Evolutionary conservation across 2,113 vertebrate species (phyloP).

Genomic region (Psephotus haematonotus): DNA sequence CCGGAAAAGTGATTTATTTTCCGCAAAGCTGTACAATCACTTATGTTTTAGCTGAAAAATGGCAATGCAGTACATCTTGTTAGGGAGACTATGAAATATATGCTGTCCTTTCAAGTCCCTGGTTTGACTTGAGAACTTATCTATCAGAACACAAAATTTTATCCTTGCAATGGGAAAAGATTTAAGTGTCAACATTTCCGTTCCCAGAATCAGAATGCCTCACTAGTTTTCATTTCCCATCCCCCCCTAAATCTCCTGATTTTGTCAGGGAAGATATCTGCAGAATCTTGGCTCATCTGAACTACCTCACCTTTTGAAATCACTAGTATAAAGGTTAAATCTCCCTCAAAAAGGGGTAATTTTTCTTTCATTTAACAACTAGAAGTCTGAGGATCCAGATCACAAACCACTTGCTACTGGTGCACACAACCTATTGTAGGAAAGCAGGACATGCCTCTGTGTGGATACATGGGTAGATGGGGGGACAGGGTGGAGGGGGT

Average conservation of each 20-base stretch:
- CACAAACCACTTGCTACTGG: background rate
- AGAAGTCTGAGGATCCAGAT: background rate
- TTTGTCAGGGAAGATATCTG: background rate
- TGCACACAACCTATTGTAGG: background rate
- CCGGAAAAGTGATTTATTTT: background rate
- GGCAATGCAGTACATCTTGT: slow-evolving; percentile 14
- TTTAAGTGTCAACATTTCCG: slow-evolving; percentile 7
- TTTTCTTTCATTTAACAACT: background rate
- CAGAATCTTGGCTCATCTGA: slow-evolving; percentile 59
- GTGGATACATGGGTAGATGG: background rate
- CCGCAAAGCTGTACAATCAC: slow-evolving; percentile 30
- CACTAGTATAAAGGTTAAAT: background rate
- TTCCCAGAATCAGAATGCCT: background rate
- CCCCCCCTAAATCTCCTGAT: background rate
- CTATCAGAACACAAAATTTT: slow-evolving; percentile 23
- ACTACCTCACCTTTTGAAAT: slow-evolving; percentile 50
- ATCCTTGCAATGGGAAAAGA: background rate
- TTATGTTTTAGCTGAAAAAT: slow-evolving; percentile 10
- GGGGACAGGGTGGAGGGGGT: background rate
- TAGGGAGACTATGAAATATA: slow-evolving; percentile 23
- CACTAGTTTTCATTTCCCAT: background rate
- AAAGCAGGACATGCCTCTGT: background rate
- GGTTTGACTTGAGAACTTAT: slow-evolving; percentile 32
- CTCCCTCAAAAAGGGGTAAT: background rate
- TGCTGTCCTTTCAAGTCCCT: slow-evolving; percentile 42